Conservation (phyloP, 2,113 vertebrate genomes). For the Blennius ocellaris region DNA sequence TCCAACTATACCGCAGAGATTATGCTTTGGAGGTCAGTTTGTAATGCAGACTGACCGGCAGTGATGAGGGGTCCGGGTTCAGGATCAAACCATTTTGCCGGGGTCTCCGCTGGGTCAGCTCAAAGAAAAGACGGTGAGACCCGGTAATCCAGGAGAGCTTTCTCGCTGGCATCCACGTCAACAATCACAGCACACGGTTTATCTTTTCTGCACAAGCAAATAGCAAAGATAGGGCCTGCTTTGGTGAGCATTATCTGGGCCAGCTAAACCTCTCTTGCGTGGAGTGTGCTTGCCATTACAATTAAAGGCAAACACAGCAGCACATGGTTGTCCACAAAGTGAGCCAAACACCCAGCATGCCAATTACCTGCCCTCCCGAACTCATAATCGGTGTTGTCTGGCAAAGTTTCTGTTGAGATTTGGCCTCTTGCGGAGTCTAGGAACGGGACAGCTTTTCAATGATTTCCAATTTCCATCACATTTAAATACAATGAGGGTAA, state of each 20-base stretch:
- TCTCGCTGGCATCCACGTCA: slow-evolving; percentile 30
- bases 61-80: slow-evolving; percentile 40
- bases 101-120: slow-evolving; percentile 48
- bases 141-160: slow-evolving; percentile 50
- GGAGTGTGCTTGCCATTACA: slow-evolving; percentile 45
- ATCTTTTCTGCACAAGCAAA: slow-evolving; percentile 34
- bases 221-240: slow-evolving; percentile 32
- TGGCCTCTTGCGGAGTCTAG: slow-evolving; percentile 5
- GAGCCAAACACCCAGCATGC: slow-evolving; percentile 5
- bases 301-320: slow-evolving; percentile 23
- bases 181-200: slow-evolving; percentile 34
- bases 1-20: slow-evolving; percentile 12
- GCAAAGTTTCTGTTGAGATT: slow-evolving; percentile 14
- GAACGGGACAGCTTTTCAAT: slow-evolving; percentile 16
- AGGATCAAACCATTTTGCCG: slow-evolving; percentile 60
- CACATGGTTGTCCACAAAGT: neutral
- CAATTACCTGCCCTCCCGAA: slow-evolving; percentile 13
- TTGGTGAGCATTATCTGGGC: slow-evolving; percentile 18
- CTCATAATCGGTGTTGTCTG: slow-evolving; percentile 4
- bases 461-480: slow-evolving; percentile 43
- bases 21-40: slow-evolving; percentile 33
- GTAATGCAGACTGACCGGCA: slow-evolving; percentile 32
- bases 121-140: slow-evolving; percentile 47
- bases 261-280: neutral
- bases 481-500: slow-evolving; percentile 33